Percentiles rank a stretch among this genome's conserved stretches.
These are phyloP conservation scores for Tapirus terrestris DNA, from an alignment of 2,113 vertebrate genomes.

Conservation along the genomic window DNA sequence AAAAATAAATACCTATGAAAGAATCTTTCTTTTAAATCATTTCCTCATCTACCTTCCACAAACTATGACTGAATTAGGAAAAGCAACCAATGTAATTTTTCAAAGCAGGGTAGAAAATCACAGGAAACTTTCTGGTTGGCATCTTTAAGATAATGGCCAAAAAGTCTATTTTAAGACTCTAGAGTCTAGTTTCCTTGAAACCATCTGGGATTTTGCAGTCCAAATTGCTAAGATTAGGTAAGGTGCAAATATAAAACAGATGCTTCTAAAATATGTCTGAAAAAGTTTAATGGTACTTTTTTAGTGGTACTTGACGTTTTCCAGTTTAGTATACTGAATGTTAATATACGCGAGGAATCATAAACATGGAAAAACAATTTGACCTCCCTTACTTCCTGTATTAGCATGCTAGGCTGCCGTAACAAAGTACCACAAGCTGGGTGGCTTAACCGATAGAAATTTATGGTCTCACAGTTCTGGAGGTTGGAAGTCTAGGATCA, in stretches of 20 bases:
- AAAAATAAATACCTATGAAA: neutral
- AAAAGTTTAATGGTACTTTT: constrained; percentile 71
- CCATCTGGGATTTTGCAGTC: neutral
- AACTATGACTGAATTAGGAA: neutral
- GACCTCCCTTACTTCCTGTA: constrained; percentile 15
- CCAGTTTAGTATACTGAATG: constrained; percentile 76
- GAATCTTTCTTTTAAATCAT: neutral
- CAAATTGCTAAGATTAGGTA: constrained; percentile 3
- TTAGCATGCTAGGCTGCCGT: neutral
- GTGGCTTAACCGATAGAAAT: neutral
- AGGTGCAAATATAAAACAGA: constrained; percentile 10
- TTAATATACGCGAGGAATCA: constrained; percentile 79
- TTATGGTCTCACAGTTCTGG: neutral
- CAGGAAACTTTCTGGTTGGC: neutral
- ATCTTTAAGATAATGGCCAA: neutral
- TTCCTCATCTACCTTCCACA: neutral
- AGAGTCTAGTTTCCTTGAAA: constrained; percentile 47
- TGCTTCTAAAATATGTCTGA: constrained; percentile 51
- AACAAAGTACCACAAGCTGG: neutral
- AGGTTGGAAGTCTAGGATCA: neutral
- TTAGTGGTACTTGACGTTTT: constrained; percentile 70
- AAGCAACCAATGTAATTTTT: neutral
- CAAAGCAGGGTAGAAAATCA: neutral
- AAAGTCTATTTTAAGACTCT: neutral
- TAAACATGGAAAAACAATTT: constrained; percentile 77